phyloP scores from a whole-genome alignment of 2,888 invertebrate genomes.

The Mayetiola destructor region DNA sequence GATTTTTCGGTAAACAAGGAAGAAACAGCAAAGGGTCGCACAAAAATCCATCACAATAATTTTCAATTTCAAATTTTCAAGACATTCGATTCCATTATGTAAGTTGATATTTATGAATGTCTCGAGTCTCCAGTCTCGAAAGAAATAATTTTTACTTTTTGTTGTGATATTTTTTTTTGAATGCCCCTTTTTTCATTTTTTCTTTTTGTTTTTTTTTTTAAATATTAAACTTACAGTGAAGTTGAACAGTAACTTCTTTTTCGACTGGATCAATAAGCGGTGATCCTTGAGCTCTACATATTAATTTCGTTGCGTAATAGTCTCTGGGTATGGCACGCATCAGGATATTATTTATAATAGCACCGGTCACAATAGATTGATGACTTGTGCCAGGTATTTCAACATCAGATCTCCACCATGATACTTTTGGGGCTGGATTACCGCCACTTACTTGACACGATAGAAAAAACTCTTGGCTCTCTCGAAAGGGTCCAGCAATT shows the following conservation, averaged over 20 bases:
- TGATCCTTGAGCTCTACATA: constrained; percentile 63
- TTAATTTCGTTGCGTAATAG: constrained; percentile 56
- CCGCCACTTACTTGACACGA: constrained; percentile 56
- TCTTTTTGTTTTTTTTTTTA: too few species aligned
- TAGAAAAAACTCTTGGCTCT: constrained; percentile 68
- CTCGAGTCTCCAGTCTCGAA: too few species aligned
- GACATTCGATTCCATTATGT: too few species aligned
- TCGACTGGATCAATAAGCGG: constrained; percentile 52
- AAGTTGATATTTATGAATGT: too few species aligned
- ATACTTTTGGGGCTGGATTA: constrained; percentile 35
- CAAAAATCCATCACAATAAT: too few species aligned
- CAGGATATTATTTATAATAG: constrained; percentile 60
- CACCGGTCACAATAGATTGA: constrained; percentile 43
- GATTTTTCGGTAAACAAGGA: too few species aligned
- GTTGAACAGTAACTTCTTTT: constrained; percentile 61
- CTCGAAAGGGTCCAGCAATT: constrained; percentile 70
- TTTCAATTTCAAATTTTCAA: too few species aligned
- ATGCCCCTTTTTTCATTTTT: too few species aligned
- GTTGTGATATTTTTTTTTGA: too few species aligned
- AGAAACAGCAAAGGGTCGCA: too few species aligned
- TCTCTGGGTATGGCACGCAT: constrained; percentile 56
- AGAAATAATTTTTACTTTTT: too few species aligned
- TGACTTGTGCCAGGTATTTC: constrained; percentile 60
- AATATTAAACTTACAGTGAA: constrained; percentile 54
- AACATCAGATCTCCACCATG: constrained; percentile 67